These are phyloP conservation scores for Nestor notabilis DNA, from an alignment of 2,113 vertebrate genomes.

Conservation along the genomic window DNA sequence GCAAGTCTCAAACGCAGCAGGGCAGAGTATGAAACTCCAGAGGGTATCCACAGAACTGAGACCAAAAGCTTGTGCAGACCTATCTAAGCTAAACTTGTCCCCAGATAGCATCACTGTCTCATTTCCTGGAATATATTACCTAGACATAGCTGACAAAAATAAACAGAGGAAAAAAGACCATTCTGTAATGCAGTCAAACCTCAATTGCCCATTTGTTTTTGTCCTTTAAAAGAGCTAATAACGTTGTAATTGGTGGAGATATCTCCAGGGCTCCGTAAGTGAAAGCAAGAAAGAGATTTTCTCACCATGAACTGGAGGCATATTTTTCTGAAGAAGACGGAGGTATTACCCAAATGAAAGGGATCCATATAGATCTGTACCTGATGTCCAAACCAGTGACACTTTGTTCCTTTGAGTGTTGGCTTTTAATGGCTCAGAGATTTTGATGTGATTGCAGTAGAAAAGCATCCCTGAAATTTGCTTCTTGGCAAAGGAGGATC, in stretches of 20 bases:
- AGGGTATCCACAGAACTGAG: neutral
- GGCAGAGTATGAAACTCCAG: neutral
- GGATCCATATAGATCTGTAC: neutral
- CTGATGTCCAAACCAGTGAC: neutral
- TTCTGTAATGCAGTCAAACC: constrained; percentile 11
- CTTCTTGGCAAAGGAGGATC: neutral
- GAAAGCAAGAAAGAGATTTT: neutral
- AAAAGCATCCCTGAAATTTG: neutral
- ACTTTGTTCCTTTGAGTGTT: neutral
- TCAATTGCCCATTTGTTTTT: constrained; percentile 10
- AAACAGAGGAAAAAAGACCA: neutral
- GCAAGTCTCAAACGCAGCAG: rapidly evolving
- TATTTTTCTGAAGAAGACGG: neutral
- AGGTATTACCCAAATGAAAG: neutral
- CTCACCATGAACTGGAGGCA: neutral
- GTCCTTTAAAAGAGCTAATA: constrained; percentile 36
- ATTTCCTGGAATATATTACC: constrained; percentile 6
- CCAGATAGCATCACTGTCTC: neutral
- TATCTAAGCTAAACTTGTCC: neutral
- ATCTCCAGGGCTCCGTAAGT: constrained; percentile 8
- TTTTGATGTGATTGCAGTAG: neutral
- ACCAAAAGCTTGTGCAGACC: neutral
- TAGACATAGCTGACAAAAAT: neutral
- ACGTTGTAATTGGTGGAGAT: constrained; percentile 1
- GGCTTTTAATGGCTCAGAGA: neutral